A percentile compares a stretch with the other conserved stretches of the same genome.
Evolutionary conservation across 2,113 vertebrate species (phyloP).

Genomic region (Amblyornis subalaris): DNA sequence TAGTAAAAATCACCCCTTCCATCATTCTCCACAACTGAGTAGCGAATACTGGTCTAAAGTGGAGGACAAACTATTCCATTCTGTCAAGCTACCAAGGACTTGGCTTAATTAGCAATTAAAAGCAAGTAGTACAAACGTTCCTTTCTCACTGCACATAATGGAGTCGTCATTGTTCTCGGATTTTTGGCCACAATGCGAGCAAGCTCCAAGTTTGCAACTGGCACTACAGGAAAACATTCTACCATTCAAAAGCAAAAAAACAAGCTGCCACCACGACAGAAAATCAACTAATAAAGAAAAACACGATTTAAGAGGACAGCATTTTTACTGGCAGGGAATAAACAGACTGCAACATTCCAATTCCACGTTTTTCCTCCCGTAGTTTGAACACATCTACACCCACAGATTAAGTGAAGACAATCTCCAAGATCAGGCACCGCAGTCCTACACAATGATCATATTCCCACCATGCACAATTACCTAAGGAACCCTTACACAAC

Average conservation of each 20-base stretch:
- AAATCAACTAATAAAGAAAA: background rate
- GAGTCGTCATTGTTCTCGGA: background rate
- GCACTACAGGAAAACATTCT: slow-evolving; percentile 22
- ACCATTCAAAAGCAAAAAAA: slow-evolving; percentile 7
- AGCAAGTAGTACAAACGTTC: slow-evolving; percentile 37
- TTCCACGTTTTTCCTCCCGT: background rate
- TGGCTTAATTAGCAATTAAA: slow-evolving; percentile 50
- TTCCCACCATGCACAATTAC: background rate
- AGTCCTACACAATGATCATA: background rate
- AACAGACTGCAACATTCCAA: background rate
- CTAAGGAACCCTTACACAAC: background rate
- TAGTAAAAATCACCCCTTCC: background rate
- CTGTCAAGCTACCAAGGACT: background rate
- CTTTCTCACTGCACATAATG: slow-evolving; percentile 35
- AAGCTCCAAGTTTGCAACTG: slow-evolving; percentile 18
- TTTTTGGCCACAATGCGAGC: slow-evolving; percentile 6
- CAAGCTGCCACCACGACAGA: background rate
- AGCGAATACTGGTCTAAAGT: background rate
- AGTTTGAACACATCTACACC: background rate
- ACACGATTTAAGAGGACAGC: background rate
- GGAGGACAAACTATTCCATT: background rate
- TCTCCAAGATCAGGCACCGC: background rate
- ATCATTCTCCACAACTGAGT: background rate
- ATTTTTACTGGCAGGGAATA: background rate
- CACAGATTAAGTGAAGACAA: background rate